A percentile compares a stretch with the other conserved stretches of the same genome.
Evolutionary conservation across 2,113 vertebrate species (phyloP).

Genomic region (Ictalurus punctatus): DNA sequence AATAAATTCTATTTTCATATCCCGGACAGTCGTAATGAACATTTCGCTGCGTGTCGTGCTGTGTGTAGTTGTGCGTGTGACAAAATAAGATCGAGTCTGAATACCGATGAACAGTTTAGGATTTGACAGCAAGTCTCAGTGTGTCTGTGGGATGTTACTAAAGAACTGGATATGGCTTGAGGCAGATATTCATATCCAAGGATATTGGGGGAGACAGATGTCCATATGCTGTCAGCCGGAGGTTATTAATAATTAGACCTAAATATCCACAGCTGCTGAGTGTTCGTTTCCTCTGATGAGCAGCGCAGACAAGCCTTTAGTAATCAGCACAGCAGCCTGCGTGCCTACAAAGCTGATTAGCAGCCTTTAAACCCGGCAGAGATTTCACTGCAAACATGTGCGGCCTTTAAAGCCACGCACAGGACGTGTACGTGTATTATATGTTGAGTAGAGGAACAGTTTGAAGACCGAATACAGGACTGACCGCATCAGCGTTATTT

Average conservation of each 20-base stretch:
- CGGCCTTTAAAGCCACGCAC: not conserved
- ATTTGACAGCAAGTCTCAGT: not conserved
- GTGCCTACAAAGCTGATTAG: constrained; percentile 31
- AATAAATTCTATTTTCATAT: too few relatives aligned
- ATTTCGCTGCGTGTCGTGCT: too few relatives aligned
- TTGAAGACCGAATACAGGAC: not conserved
- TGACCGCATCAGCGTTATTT: too few relatives aligned
- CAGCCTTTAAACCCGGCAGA: not conserved
- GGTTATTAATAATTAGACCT: not conserved
- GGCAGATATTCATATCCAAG: not conserved
- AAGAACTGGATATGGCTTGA: not conserved
- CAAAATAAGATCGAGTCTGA: too few relatives aligned
- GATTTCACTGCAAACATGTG: not conserved
- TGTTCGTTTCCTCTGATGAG: not conserved
- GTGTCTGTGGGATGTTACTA: not conserved
- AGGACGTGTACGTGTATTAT: not conserved
- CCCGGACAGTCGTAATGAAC: too few relatives aligned
- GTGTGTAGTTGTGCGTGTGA: too few relatives aligned
- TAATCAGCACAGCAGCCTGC: constrained; percentile 2
- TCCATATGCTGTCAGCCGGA: not conserved
- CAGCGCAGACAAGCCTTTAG: not conserved
- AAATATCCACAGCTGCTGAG: not conserved
- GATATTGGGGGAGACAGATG: not conserved
- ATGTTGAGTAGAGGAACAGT: not conserved
- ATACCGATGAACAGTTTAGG: too few relatives aligned